Percentiles rank a stretch among this genome's conserved stretches.
Conservation (phyloP, 1,140 invertebrate species). For the Drosophila rufa region DNA sequence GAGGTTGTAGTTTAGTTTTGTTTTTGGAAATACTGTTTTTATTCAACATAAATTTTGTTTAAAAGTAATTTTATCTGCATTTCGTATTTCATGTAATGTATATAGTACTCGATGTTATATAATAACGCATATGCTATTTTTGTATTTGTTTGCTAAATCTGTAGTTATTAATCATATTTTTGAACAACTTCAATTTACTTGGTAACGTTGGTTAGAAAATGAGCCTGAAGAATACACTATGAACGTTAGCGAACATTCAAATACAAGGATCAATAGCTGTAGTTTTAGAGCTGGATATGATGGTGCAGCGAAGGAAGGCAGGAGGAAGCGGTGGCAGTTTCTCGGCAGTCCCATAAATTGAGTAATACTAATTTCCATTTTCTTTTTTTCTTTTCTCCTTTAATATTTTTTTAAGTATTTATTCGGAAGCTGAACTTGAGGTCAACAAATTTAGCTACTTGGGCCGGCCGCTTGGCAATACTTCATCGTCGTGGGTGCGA, state of each 20-base stretch:
- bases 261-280: constrained; percentile 62
- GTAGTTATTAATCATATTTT: constrained; percentile 60
- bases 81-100: constrained; percentile 73
- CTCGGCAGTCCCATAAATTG: constrained; percentile 61
- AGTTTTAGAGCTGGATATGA: constrained; percentile 56
- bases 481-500: constrained; percentile 45
- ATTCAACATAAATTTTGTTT: constrained; percentile 84
- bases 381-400: constrained; percentile 42
- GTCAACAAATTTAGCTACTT: constrained; percentile 77
- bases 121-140: constrained; percentile 80
- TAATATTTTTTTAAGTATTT: constrained; percentile 35
- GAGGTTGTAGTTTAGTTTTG: constrained; percentile 15
- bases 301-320: constrained; percentile 39
- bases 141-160: constrained; percentile 73
- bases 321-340: constrained; percentile 18
- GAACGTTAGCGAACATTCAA: constrained; percentile 71
- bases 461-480: constrained; percentile 74
- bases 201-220: constrained; percentile 58
- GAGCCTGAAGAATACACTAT: constrained; percentile 56
- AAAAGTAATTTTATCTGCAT: constrained; percentile 78
- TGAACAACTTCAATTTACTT: constrained; percentile 54
- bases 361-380: constrained; percentile 69
- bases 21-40: constrained; percentile 83
- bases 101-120: constrained; percentile 80
- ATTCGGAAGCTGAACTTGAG: constrained; percentile 60